phyloP scores from a whole-genome alignment of 1,140 invertebrate species.

The Chelonus insularis region DNA sequence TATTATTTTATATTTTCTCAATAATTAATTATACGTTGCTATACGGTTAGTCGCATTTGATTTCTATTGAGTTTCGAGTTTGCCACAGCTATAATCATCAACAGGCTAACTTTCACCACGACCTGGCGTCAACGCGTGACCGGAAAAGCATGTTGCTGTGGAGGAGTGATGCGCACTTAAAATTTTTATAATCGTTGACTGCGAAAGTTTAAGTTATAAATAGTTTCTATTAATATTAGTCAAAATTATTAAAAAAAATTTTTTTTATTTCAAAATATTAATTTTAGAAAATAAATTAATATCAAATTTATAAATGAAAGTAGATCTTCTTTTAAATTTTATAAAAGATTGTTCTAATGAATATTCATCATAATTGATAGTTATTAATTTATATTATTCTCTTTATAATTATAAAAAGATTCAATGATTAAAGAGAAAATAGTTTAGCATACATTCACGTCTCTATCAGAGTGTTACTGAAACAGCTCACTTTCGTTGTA shows the following conservation, averaged over 20 bases:
- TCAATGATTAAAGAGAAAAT: constrained; percentile 53
- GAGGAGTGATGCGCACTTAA: neutral
- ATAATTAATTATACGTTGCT: constrained; percentile 28
- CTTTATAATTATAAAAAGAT: too few relatives aligned
- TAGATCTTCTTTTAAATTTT: too few relatives aligned
- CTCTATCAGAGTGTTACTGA: constrained; percentile 37
- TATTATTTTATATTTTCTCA: neutral
- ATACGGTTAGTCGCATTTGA: constrained; percentile 32
- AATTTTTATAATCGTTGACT: neutral
- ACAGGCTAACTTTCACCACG: constrained; percentile 47
- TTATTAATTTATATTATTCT: too few relatives aligned
- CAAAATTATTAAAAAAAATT: too few relatives aligned
- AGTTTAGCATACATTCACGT: constrained; percentile 53
- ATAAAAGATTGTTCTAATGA: too few relatives aligned
- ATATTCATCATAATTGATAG: too few relatives aligned
- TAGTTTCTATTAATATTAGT: too few relatives aligned
- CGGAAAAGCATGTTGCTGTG: neutral
- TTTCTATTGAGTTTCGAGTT: constrained; percentile 39
- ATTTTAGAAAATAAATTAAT: too few relatives aligned
- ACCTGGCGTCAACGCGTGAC: constrained; percentile 28
- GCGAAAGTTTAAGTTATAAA: too few relatives aligned
- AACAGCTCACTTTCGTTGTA: constrained; percentile 53
- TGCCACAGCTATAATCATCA: constrained; percentile 28
- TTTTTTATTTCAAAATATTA: too few relatives aligned
- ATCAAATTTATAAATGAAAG: too few relatives aligned